Percentiles rank a stretch among this genome's conserved stretches.
Evolutionary conservation across 2,113 vertebrate genomes (phyloP).

Genomic region (Neogale vison): DNA sequence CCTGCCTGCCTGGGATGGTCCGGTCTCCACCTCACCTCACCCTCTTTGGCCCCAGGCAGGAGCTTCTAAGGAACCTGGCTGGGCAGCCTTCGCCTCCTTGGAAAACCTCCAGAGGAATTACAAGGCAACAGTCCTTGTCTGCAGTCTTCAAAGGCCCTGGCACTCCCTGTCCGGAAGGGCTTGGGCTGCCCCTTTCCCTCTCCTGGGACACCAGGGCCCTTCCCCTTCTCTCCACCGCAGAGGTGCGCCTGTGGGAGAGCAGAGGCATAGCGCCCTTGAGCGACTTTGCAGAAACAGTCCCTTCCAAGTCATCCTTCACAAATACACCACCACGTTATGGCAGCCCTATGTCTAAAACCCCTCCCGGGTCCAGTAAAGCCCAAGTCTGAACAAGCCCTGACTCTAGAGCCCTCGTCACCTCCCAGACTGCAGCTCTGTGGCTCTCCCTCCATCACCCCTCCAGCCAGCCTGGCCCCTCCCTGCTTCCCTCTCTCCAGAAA

Average conservation of each 20-base stretch:
- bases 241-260: neutral
- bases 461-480: neutral
- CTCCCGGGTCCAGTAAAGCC: neutral
- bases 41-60: neutral
- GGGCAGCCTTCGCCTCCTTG: neutral
- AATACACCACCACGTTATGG: neutral
- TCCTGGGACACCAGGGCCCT: neutral
- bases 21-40: neutral
- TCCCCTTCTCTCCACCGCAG: neutral
- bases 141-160: neutral
- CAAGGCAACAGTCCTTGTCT: neutral
- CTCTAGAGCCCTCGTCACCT: accelerated
- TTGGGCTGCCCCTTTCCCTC: neutral
- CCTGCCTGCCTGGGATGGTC: neutral
- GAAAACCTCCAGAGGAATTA: constrained; percentile 9
- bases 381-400: neutral
- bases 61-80: neutral
- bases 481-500: neutral
- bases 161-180: neutral
- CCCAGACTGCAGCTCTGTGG: neutral
- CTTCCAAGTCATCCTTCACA: neutral
- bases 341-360: neutral
- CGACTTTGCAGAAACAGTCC: neutral
- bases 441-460: neutral
- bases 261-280: no score